A percentile compares a stretch with the other conserved stretches of the same genome.
phyloP scores from a whole-genome alignment of 2,888 invertebrate species.

The Pyralis farinalis region DNA sequence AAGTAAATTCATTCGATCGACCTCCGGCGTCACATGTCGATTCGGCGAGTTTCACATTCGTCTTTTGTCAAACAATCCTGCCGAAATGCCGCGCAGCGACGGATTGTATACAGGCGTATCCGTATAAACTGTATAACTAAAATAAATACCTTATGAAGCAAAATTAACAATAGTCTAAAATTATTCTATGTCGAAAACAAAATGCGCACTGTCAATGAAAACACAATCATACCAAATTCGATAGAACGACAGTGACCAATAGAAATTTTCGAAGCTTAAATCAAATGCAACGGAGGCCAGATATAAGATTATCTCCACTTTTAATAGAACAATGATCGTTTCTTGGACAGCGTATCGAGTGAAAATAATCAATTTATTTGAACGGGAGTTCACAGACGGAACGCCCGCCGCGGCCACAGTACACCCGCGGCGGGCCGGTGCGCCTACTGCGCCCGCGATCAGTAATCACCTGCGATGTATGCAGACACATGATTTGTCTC shows the following conservation, averaged over 20 bases:
- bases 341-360: slow-evolving; percentile 8
- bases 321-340: slow-evolving; percentile 1
- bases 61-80: slow-evolving; percentile 28
- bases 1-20: slow-evolving; percentile 34
- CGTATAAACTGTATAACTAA: slow-evolving; percentile 71
- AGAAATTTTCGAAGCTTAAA: slow-evolving; percentile 43
- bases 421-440: background rate
- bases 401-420: background rate
- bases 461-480: slow-evolving; percentile 52
- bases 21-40: slow-evolving; percentile 30
- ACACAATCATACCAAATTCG: slow-evolving; percentile 24
- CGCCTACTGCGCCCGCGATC: slow-evolving; percentile 15
- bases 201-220: slow-evolving; percentile 56
- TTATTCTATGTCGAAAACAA: slow-evolving; percentile 59
- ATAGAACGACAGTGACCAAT: slow-evolving; percentile 29
- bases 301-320: slow-evolving; percentile 27
- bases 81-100: slow-evolving; percentile 35
- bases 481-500: slow-evolving; percentile 56
- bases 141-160: slow-evolving; percentile 78
- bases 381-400: slow-evolving; percentile 4
- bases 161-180: slow-evolving; percentile 70
- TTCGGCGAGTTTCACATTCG: slow-evolving; percentile 25
- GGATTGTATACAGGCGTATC: slow-evolving; percentile 77
- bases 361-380: slow-evolving; percentile 5
- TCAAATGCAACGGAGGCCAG: slow-evolving; percentile 74